Conservation (phyloP, 1,140 invertebrate genomes). For the Aphelenchoides fujianensis region DNA sequence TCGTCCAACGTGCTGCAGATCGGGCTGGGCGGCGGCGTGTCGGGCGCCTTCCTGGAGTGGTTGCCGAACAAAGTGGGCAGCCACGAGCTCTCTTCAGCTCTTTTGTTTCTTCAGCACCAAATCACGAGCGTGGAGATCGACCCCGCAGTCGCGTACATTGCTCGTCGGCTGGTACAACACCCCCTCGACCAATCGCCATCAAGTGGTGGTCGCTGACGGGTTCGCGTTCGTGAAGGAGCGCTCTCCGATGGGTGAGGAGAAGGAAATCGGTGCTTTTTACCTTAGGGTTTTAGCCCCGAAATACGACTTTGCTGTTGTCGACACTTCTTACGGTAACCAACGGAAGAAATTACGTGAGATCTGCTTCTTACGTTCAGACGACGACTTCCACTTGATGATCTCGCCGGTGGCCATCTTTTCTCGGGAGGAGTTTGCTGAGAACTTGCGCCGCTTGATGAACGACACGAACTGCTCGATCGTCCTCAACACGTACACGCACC, state of each 20-base stretch:
- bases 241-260: neutral
- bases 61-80: conserved; percentile 3
- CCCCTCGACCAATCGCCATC: neutral
- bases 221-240: neutral
- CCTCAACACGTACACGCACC: conserved; percentile 8
- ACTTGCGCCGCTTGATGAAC: neutral
- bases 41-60: conserved; percentile 1
- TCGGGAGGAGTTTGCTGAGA: conserved; percentile 7
- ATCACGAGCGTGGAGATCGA: conserved; percentile 1
- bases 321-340: conserved; percentile 1
- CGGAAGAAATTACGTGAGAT: too few relatives aligned
- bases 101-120: neutral
- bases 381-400: neutral
- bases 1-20: neutral
- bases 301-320: conserved; percentile 10
- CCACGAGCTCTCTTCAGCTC: neutral
- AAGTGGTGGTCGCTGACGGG: neutral
- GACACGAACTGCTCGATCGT: neutral
- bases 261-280: neutral
- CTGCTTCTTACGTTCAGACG: neutral
- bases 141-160: neutral
- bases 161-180: conserved; percentile 3
- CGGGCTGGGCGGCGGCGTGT: neutral
- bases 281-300: neutral
- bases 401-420: conserved; percentile 4